Percentiles rank a stretch among this genome's conserved stretches.
phyloP scores from a whole-genome alignment of 2,113 vertebrate species.

The Zosterops hypoxanthus region DNA sequence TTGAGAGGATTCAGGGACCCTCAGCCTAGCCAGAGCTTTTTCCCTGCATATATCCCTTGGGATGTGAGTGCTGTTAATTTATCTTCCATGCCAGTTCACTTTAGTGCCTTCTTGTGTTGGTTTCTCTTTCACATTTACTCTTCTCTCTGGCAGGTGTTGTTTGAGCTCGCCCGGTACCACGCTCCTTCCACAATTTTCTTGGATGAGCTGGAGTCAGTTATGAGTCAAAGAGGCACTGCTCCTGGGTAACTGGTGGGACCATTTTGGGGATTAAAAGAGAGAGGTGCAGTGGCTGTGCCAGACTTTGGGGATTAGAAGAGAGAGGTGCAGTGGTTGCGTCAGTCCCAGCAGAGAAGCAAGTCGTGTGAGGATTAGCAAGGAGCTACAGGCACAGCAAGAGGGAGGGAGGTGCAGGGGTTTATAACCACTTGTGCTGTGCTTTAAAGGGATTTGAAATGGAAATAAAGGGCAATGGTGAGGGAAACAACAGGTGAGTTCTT shows the following conservation, averaged over 20 bases:
- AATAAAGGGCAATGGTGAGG: background rate
- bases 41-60: background rate
- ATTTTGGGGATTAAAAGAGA: background rate
- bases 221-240: conserved; percentile 89
- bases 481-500: background rate
- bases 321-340: background rate
- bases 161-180: conserved; percentile 93
- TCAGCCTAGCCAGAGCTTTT: conserved; percentile 18
- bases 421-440: background rate
- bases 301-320: background rate
- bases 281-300: background rate
- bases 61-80: background rate
- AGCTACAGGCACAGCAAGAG: background rate
- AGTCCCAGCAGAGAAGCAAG: background rate
- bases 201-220: conserved; percentile 97
- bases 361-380: background rate
- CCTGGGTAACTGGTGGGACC: conserved; percentile 77
- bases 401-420: background rate
- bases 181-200: conserved; percentile 98
- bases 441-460: background rate
- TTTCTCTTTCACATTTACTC: background rate
- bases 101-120: background rate
- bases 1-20: conserved; percentile 26
- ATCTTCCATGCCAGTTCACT: background rate
- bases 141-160: conserved; percentile 83